These are phyloP conservation scores for Vanessa atalanta DNA, from an alignment of 1,140 invertebrate species.

Conservation along the genomic window DNA sequence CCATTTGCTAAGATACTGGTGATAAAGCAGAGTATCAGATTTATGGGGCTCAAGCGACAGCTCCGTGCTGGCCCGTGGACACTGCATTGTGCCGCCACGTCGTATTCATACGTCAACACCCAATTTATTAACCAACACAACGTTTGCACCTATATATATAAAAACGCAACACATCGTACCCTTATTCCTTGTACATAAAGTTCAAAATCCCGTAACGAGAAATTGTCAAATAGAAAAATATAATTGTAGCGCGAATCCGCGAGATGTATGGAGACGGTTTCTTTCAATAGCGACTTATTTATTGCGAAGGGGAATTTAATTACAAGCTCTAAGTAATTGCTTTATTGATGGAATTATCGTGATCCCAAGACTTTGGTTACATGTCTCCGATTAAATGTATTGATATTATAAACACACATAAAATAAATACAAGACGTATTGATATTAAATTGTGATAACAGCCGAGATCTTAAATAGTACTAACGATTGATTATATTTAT, in stretches of 20 bases:
- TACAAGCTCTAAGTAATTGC: conserved; percentile 68
- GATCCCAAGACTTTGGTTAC: conserved; percentile 19
- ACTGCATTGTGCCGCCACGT: conserved; percentile 57
- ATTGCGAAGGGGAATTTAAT: conserved; percentile 65
- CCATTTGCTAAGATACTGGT: conserved; percentile 49
- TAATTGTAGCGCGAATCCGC: conserved; percentile 28
- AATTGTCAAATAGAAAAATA: conserved; percentile 22
- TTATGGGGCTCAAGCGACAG: conserved; percentile 50
- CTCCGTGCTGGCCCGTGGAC: conserved; percentile 41
- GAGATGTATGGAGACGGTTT: conserved; percentile 56
- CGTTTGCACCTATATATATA: conserved; percentile 16
- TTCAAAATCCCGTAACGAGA: conserved; percentile 15
- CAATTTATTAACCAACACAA: conserved; percentile 58
- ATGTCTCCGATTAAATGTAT: conserved; percentile 20
- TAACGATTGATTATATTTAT: neutral
- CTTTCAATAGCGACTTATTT: conserved; percentile 62
- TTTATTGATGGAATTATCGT: conserved; percentile 37
- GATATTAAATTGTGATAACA: conserved; percentile 1
- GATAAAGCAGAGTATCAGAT: conserved; percentile 53
- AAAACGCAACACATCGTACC: neutral
- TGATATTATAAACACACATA: conserved; percentile 14
- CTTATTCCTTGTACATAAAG: conserved; percentile 38
- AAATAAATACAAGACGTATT: conserved; percentile 1
- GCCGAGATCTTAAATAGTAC: neutral
- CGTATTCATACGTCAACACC: conserved; percentile 73